phyloP scores from a whole-genome alignment of 2,888 invertebrate genomes.

The Dioctria linearis region DNA sequence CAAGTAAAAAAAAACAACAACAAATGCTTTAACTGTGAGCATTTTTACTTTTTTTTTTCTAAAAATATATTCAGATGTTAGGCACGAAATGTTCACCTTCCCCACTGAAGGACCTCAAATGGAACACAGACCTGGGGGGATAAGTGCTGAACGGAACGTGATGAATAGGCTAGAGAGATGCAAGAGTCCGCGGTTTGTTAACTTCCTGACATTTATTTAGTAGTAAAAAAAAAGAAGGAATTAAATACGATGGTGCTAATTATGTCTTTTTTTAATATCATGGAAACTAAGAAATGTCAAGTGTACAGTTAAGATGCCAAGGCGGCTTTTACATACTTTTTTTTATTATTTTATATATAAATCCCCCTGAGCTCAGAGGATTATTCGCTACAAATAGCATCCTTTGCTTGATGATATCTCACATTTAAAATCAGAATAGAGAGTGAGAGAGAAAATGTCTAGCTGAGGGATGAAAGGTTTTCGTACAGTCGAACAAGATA shows the following conservation, averaged over 20 bases:
- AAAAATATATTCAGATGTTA: conserved; percentile 47
- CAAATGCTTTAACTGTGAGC: conserved; percentile 31
- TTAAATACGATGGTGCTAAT: conserved; percentile 47
- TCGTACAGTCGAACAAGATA: too few relatives aligned
- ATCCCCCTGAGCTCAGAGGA: neutral
- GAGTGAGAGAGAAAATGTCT: too few relatives aligned
- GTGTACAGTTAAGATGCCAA: conserved; percentile 2
- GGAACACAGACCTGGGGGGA: conserved; percentile 18
- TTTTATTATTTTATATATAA: neutral
- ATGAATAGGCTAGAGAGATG: conserved; percentile 50
- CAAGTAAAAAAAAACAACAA: conserved; percentile 44
- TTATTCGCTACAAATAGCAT: neutral
- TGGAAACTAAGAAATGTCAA: conserved; percentile 27
- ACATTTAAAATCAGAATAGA: too few relatives aligned
- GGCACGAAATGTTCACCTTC: conserved; percentile 40
- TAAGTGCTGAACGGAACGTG: conserved; percentile 43
- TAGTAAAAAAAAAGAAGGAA: conserved; percentile 2
- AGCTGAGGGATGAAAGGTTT: too few relatives aligned
- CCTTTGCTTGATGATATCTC: too few relatives aligned
- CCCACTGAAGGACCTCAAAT: neutral
- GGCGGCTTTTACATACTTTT: neutral
- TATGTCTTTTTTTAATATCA: conserved; percentile 19
- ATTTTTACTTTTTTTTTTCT: conserved; percentile 11
- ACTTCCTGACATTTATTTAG: conserved; percentile 53
- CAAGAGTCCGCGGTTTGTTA: conserved; percentile 51